Conservation (phyloP, 2,888 invertebrate genomes). For the Hemithea aestivaria region DNA sequence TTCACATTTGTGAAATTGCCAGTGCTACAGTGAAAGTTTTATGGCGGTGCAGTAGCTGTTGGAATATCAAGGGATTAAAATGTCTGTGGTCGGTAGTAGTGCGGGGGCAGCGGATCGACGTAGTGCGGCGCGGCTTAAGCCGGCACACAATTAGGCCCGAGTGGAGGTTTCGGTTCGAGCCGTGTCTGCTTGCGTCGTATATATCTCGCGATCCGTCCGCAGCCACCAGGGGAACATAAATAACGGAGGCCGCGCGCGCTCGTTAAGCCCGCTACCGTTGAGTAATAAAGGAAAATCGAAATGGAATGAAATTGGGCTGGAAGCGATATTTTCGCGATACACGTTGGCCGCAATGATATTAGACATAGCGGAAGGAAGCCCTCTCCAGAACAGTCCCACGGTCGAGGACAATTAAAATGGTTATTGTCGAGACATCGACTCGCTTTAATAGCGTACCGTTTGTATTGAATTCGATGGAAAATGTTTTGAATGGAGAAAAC, state of each 20-base stretch:
- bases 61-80: conserved; percentile 55
- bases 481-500: conserved; percentile 61
- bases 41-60: conserved; percentile 16
- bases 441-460: conserved; percentile 56
- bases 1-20: background rate
- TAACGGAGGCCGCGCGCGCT: conserved; percentile 72
- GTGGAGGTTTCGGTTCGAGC: conserved; percentile 63
- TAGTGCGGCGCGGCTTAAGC: conserved; percentile 50
- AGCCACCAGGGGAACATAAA: conserved; percentile 77
- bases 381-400: conserved; percentile 56
- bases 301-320: conserved; percentile 78
- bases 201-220: conserved; percentile 74
- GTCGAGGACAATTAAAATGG: conserved; percentile 70
- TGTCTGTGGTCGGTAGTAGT: conserved; percentile 40
- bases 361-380: conserved; percentile 63
- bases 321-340: conserved; percentile 74
- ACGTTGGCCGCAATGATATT: conserved; percentile 66
- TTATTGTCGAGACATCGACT: conserved; percentile 59
- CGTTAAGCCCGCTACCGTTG: conserved; percentile 76
- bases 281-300: conserved; percentile 80
- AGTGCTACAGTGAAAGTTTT: background rate
- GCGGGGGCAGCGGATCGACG: conserved; percentile 51
- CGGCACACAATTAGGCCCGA: conserved; percentile 70
- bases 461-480: conserved; percentile 63
- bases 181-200: conserved; percentile 63